Base-by-base conservation (phyloP, 2,888 invertebrate genomes). In the Aleiodes alternator region DNA sequence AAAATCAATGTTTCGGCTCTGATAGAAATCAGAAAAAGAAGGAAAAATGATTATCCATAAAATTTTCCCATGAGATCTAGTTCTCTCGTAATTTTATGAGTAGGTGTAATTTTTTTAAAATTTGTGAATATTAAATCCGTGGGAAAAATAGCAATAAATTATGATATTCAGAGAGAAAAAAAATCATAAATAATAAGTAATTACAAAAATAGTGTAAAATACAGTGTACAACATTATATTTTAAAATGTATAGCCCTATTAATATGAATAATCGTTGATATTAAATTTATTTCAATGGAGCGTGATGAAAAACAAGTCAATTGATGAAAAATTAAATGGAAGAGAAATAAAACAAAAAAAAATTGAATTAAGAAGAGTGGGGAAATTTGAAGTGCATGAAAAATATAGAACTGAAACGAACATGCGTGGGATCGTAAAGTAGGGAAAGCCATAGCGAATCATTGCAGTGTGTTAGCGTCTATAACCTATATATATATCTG, bases 341-440 rank as follows among this genome's bases (percentile, higher is more conserved):
- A 43, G 8, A 53, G 53, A 53, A 53, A 53, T 23, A 2, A 5
- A 53, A 3, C 9, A 53, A 14, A 53, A 53, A 7, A n/a, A 55
- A n/a, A 55, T 14, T 6, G 1, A 55, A 16, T 7, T 4, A 16
- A 1, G 55, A 55, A 11, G 14, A 55, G 16, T n/a, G 55, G 16
- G 16, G 55, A n/a, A 55, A 55, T 55, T 55, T 55, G 55, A 16
- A 34, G 12, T 66, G 43, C 38, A 38, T 61, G 61, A 31, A 34
- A 61, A 66, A 16, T 43, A 55, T 1, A 16, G 43, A 55, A 38
- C 12, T 16, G 38, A 43, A 14, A 51, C 61, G 29, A 11, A 38
- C 38, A 43, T 68, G 73, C 73, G 73, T 73, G 73, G 73, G 73
- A 73, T 68, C 53, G 53, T 31, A 64, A n/a, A 34, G 34, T 16